Evolutionary conservation across 2,113 vertebrate genomes (phyloP).

Genomic region (Myanophis thanlyinensis): DNA sequence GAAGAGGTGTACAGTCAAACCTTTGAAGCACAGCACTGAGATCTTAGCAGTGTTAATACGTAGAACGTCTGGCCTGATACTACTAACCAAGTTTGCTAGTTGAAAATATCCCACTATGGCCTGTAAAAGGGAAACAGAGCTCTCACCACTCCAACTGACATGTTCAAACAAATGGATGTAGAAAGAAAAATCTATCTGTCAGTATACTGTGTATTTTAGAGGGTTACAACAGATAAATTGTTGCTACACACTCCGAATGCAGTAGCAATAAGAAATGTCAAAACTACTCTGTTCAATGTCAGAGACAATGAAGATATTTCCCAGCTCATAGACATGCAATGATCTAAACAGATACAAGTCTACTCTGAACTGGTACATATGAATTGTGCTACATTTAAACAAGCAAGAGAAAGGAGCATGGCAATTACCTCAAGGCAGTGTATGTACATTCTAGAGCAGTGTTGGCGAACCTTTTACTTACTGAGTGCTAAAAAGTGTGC

Average conservation of each 20-base stretch:
- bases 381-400: neutral
- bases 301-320: neutral
- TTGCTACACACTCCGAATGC: neutral
- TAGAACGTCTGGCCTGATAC: neutral
- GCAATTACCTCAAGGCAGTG: neutral
- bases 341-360: neutral
- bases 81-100: neutral
- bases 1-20: neutral
- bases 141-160: neutral
- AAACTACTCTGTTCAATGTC: neutral
- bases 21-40: neutral
- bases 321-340: neutral
- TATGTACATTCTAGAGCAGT: neutral
- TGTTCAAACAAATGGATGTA: neutral
- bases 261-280: neutral
- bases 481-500: no score
- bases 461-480: no score
- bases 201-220: neutral
- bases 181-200: neutral
- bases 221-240: neutral
- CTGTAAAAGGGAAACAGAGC: neutral
- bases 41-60: neutral
- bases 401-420: neutral
- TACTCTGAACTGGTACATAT: neutral
- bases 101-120: neutral